phyloP scores from a whole-genome alignment of 2,888 invertebrate species.

The Leucania comma region DNA sequence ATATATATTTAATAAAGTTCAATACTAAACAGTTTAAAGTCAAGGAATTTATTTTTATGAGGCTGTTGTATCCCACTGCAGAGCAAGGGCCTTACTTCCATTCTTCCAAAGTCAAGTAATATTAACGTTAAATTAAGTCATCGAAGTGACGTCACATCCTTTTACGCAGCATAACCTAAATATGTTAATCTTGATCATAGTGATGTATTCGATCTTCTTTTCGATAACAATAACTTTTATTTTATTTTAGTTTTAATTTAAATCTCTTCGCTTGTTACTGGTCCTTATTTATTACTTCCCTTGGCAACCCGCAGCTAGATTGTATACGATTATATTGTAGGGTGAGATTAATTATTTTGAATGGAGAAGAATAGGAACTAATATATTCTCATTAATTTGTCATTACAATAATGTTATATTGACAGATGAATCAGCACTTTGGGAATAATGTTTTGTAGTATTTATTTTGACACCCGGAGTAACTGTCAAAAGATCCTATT shows the following conservation, averaged over 20 bases:
- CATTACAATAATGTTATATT: not conserved
- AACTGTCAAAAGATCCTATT: not conserved
- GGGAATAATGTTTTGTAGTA: not conserved
- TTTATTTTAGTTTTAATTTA: constrained; percentile 53
- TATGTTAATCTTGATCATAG: constrained; percentile 42
- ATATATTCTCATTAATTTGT: constrained; percentile 23
- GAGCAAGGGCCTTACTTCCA: too few species aligned
- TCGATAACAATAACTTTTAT: constrained; percentile 54
- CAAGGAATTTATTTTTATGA: too few species aligned
- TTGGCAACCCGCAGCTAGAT: constrained; percentile 43
- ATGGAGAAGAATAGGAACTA: not conserved
- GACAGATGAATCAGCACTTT: constrained; percentile 8
- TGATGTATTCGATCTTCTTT: constrained; percentile 54
- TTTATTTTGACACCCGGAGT: not conserved
- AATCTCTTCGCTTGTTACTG: constrained; percentile 38
- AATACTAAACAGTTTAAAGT: too few species aligned
- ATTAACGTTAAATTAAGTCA: too few species aligned
- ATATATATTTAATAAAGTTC: too few species aligned
- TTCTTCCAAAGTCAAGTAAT: too few species aligned
- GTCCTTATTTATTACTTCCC: constrained; percentile 62
- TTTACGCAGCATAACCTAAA: constrained; percentile 41
- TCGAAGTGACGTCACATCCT: constrained; percentile 28
- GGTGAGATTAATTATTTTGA: constrained; percentile 26
- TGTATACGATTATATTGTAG: constrained; percentile 23
- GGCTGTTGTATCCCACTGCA: too few species aligned